phyloP scores from a whole-genome alignment of 2,888 invertebrate species.

The Gastracanthus pulcherrimus region DNA sequence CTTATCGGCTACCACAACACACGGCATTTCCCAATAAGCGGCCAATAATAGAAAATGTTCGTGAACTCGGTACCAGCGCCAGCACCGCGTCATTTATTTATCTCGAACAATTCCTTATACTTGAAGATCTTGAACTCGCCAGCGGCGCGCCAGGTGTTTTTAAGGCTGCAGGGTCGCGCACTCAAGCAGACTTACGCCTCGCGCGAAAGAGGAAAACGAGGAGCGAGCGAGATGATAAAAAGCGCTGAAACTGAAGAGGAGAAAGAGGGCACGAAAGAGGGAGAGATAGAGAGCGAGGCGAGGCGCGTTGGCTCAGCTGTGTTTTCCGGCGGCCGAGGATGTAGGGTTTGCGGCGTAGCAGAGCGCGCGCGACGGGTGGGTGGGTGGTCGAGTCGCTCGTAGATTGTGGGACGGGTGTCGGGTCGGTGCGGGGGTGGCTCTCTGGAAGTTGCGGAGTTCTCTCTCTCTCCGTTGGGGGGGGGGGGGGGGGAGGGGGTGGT shows the following conservation, averaged over 20 bases:
- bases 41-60: not conserved
- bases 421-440: slow-evolving; percentile 66
- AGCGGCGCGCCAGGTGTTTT: slow-evolving; percentile 25
- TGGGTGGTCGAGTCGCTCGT: slow-evolving; percentile 64
- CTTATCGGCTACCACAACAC: not conserved
- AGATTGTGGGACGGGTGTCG: slow-evolving; percentile 64
- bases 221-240: slow-evolving; percentile 40
- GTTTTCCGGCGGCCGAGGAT: slow-evolving; percentile 72
- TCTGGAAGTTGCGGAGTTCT: slow-evolving; percentile 50
- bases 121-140: slow-evolving; percentile 6
- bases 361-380: slow-evolving; percentile 66
- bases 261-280: not conserved
- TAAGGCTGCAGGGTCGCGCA: slow-evolving; percentile 5
- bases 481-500: slow-evolving; percentile 68
- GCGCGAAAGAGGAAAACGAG: slow-evolving; percentile 2
- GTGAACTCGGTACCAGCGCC: no score
- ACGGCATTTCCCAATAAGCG: not conserved
- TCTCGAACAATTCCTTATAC: slow-evolving; percentile 2
- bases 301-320: slow-evolving; percentile 75
- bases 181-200: slow-evolving; percentile 37
- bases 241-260: slow-evolving; percentile 26
- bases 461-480: slow-evolving; percentile 60
- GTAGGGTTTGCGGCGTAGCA: slow-evolving; percentile 61
- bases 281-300: slow-evolving; percentile 1
- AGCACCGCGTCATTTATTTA: slow-evolving; percentile 5